These are phyloP conservation scores for Urocolius indicus DNA, from an alignment of 2,113 vertebrate species.

Conservation along the genomic window DNA sequence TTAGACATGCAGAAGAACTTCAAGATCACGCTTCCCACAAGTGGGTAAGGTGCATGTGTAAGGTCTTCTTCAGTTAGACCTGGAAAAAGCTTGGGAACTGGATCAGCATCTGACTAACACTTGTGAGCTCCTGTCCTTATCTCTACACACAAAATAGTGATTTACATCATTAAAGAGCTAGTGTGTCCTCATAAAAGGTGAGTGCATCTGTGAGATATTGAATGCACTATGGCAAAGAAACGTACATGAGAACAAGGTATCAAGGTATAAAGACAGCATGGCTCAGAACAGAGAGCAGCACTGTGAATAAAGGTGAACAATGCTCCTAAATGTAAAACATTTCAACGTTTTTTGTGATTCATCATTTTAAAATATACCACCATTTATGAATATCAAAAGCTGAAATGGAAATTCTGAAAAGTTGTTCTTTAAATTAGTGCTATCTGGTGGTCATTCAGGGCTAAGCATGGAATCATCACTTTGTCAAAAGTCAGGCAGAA, in stretches of 20 bases:
- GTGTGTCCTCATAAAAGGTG: not conserved
- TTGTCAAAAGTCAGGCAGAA: not conserved
- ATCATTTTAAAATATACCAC: not conserved
- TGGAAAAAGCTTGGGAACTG: not conserved
- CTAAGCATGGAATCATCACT: not conserved
- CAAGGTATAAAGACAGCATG: not conserved
- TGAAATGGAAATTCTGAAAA: not conserved
- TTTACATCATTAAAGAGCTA: not conserved
- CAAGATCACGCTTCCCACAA: rapidly evolving
- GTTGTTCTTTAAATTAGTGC: not conserved
- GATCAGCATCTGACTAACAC: not conserved
- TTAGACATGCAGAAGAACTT: not conserved
- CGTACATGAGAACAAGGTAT: rapidly evolving
- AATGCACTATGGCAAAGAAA: not conserved
- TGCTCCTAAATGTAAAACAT: not conserved
- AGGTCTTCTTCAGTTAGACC: not conserved
- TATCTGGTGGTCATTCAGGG: not conserved
- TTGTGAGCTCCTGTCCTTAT: not conserved
- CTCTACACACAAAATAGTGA: not conserved
- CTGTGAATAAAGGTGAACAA: not conserved
- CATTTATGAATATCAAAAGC: not conserved
- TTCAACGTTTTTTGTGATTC: not conserved
- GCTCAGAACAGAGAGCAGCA: not conserved
- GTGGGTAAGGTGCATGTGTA: rapidly evolving
- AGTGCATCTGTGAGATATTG: not conserved